Percentiles rank a stretch among this genome's conserved stretches.
Conservation (phyloP, 1,140 invertebrate genomes). For the Myzus persicae region DNA sequence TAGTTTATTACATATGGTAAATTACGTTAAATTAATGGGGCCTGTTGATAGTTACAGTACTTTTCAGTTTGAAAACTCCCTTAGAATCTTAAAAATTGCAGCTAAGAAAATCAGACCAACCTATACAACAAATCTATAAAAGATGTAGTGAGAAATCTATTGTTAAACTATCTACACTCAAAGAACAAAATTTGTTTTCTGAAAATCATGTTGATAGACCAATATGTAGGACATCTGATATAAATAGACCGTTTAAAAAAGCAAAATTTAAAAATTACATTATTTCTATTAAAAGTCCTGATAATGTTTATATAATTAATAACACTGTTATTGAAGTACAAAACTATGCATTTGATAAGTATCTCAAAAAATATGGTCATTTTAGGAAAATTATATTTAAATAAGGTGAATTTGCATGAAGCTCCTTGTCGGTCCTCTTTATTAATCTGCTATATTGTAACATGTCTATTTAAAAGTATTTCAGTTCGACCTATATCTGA, state of each 20-base stretch:
- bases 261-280: neutral
- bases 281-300: neutral
- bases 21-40: constrained; percentile 64
- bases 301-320: neutral
- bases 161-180: neutral
- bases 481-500: too few species aligned
- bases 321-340: too few species aligned
- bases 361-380: too few species aligned
- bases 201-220: neutral
- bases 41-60: constrained; percentile 64
- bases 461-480: too few species aligned
- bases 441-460: too few species aligned
- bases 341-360: too few species aligned
- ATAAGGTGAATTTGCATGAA: too few species aligned
- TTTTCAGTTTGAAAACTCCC: constrained; percentile 66
- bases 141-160: neutral
- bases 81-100: constrained; percentile 58
- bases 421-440: too few species aligned
- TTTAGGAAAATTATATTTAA: too few species aligned
- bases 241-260: neutral
- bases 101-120: neutral
- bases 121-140: neutral
- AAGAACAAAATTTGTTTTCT: neutral
- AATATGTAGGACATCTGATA: neutral
- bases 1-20: constrained; percentile 63